A percentile compares a stretch with the other conserved stretches of the same genome.
Evolutionary conservation across 2,797 vertebrate species (phyloP).

Genomic region (Halcyon badia): DNA sequence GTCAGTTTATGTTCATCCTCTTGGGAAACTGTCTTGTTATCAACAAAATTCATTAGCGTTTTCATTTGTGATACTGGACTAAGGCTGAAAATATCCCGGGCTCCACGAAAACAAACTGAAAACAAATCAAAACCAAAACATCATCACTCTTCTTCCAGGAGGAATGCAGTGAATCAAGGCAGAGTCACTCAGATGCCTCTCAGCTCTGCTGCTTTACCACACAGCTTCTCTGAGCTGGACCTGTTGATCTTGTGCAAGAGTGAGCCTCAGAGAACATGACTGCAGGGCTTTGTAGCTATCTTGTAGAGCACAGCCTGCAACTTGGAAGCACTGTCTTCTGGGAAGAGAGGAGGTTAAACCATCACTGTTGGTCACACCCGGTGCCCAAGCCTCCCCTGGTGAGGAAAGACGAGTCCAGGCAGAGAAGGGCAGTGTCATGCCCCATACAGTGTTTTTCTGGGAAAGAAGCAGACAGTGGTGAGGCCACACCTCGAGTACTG

Average conservation of each 20-base stretch:
- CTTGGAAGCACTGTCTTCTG: background rate
- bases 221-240: background rate
- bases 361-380: background rate
- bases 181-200: background rate
- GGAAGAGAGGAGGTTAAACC: background rate
- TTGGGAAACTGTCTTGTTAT: background rate
- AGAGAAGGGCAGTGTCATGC: background rate
- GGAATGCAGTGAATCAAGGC: background rate
- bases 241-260: background rate
- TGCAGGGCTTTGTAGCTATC: background rate
- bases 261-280: background rate
- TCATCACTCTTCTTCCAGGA: background rate
- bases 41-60: background rate
- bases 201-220: background rate
- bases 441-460: background rate
- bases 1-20: background rate
- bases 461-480: background rate
- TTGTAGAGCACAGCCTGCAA: background rate
- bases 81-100: constrained; percentile 7
- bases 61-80: background rate
- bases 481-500: too few relatives aligned
- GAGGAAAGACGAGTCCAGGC: background rate
- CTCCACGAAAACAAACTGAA: background rate
- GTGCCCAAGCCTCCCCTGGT: background rate
- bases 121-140: background rate